These are phyloP conservation scores for Hippocampus barbouri DNA, from an alignment of 2,113 vertebrate species.

Conservation along the genomic window DNA sequence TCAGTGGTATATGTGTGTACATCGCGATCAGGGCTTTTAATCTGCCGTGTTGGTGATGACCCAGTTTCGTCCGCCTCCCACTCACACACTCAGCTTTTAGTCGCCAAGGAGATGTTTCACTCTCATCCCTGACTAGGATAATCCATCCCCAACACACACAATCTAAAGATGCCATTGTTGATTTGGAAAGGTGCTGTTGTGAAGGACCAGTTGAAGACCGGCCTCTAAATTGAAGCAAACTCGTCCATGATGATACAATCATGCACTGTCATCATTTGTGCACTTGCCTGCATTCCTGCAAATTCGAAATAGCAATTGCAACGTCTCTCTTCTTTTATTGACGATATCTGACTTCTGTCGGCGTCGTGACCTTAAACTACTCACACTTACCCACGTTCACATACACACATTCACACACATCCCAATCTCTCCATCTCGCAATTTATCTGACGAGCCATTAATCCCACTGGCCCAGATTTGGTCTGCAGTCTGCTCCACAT, in stretches of 20 bases:
- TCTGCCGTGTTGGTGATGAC: slow-evolving; percentile 61
- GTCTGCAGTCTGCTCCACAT: slow-evolving; percentile 55
- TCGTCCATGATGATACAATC: not conserved
- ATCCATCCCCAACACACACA: slow-evolving; percentile 18
- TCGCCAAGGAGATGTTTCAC: slow-evolving; percentile 60
- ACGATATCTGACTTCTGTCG: slow-evolving; percentile 39
- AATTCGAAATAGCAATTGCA: not conserved
- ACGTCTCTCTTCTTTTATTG: slow-evolving; percentile 11
- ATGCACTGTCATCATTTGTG: not conserved
- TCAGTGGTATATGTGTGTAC: slow-evolving; percentile 5
- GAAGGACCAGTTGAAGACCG: not conserved
- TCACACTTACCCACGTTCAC: slow-evolving; percentile 24
- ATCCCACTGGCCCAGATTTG: slow-evolving; percentile 72
- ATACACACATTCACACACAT: slow-evolving; percentile 9
- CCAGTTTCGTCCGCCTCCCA: slow-evolving; percentile 47
- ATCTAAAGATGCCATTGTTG: slow-evolving; percentile 6
- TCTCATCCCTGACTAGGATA: slow-evolving; percentile 51
- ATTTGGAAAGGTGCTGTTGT: not conserved
- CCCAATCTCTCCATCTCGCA: slow-evolving; percentile 27
- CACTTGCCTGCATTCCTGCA: not conserved
- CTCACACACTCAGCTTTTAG: slow-evolving; percentile 33
- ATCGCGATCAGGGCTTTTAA: slow-evolving; percentile 51
- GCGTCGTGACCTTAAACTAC: slow-evolving; percentile 38
- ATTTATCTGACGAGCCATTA: slow-evolving; percentile 63
- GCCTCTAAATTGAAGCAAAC: slow-evolving; percentile 46